phyloP scores from a whole-genome alignment of 2,113 vertebrate species.

The Embiotoca jacksoni region DNA sequence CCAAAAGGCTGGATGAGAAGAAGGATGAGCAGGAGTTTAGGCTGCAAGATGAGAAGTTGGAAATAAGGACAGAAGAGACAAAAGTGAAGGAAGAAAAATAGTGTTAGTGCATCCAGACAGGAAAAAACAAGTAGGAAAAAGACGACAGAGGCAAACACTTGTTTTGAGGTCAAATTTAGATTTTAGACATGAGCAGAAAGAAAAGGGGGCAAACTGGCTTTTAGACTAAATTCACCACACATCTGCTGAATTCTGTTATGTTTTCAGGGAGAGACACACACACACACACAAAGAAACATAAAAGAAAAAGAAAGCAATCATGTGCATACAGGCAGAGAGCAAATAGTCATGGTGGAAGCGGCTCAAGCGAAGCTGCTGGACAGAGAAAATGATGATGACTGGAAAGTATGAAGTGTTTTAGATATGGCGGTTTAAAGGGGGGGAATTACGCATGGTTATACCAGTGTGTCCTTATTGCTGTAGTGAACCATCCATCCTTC shows the following conservation, averaged over 20 bases:
- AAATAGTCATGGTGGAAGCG: slow-evolving; percentile 15
- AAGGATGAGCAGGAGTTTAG: slow-evolving; percentile 37
- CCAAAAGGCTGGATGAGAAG: slow-evolving; percentile 41
- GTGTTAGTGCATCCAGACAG: slow-evolving; percentile 38
- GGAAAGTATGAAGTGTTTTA: background rate
- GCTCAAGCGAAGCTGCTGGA: background rate
- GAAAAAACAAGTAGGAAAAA: slow-evolving; percentile 22
- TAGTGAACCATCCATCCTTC: slow-evolving; percentile 94
- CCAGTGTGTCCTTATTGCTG: slow-evolving; percentile 92
- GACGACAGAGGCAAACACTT: slow-evolving; percentile 6
- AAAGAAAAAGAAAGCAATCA: slow-evolving; percentile 19
- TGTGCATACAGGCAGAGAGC: background rate
- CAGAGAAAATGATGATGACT: background rate
- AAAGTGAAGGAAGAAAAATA: slow-evolving; percentile 22
- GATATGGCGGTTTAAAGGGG: no score
- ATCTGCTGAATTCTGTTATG: slow-evolving; percentile 27
- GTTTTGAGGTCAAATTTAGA: slow-evolving; percentile 21
- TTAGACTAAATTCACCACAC: slow-evolving; percentile 36
- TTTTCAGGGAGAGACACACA: slow-evolving; percentile 2
- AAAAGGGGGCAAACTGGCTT: slow-evolving; percentile 30
- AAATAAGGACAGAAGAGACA: slow-evolving; percentile 37
- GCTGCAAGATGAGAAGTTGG: slow-evolving; percentile 43
- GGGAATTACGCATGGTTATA: slow-evolving; percentile 61
- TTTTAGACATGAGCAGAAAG: background rate
- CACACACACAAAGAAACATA: background rate